Conservation (phyloP, 2,113 vertebrate species). For the Lontra canadensis region DNA sequence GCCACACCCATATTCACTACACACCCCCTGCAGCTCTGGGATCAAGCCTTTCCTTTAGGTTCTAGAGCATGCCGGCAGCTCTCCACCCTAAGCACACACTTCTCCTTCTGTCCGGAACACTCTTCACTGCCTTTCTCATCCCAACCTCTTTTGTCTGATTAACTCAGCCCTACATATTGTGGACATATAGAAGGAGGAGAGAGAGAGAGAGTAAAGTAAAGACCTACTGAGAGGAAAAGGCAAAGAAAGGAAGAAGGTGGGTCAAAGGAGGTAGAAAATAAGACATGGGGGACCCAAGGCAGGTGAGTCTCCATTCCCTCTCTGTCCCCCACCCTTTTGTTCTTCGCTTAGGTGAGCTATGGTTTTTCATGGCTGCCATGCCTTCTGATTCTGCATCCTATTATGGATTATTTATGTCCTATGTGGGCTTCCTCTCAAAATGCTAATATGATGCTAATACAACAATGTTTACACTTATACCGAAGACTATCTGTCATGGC, state of each 20-base stretch:
- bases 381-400: background rate
- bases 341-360: too few species aligned
- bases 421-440: background rate
- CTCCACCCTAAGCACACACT: background rate
- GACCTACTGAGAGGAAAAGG: too few species aligned
- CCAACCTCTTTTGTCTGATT: background rate
- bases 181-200: fast-evolving
- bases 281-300: fast-evolving
- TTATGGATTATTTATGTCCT: background rate
- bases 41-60: background rate
- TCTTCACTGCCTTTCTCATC: background rate
- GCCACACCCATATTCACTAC: fast-evolving
- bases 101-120: background rate
- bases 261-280: background rate
- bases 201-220: background rate
- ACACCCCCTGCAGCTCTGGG: fast-evolving
- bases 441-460: background rate
- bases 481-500: background rate
- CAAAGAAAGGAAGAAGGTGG: background rate
- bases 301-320: fast-evolving
- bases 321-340: fast-evolving
- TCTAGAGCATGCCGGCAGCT: fast-evolving
- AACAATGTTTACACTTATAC: background rate
- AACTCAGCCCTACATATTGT: background rate
- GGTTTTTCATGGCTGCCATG: fast-evolving